Conservation (phyloP, 2,888 invertebrate genomes). For the Hydraecia micacea region DNA sequence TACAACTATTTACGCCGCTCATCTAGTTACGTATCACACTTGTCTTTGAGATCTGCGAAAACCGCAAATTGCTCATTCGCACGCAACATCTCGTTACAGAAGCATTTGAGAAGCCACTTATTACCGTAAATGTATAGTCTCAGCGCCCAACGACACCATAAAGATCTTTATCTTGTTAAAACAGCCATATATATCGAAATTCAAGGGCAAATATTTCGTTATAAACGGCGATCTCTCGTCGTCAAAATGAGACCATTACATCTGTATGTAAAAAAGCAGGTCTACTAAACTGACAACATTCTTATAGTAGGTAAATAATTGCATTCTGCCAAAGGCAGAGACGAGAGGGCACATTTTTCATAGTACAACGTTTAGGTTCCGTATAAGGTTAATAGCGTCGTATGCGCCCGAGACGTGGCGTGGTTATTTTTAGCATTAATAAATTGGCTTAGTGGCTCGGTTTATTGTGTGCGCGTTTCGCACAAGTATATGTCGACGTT, state of each 20-base stretch:
- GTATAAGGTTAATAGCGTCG: conserved; percentile 87
- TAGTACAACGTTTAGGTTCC: conserved; percentile 79
- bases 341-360: conserved; percentile 75
- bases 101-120: conserved; percentile 73
- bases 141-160: conserved; percentile 64
- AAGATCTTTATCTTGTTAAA: conserved; percentile 70
- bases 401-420: conserved; percentile 85
- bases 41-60: conserved; percentile 78
- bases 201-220: conserved; percentile 72
- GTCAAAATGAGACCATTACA: conserved; percentile 66
- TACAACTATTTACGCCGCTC: conserved; percentile 65
- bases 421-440: conserved; percentile 89
- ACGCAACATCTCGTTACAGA: conserved; percentile 78
- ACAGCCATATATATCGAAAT: conserved; percentile 68
- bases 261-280: conserved; percentile 71
- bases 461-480: conserved; percentile 87
- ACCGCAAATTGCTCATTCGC: conserved; percentile 83
- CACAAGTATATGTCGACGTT: conserved; percentile 79
- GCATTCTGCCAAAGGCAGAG: conserved; percentile 73
- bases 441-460: conserved; percentile 89
- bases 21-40: conserved; percentile 72
- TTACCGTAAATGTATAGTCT: conserved; percentile 69
- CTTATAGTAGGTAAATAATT: conserved; percentile 75
- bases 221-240: conserved; percentile 56
- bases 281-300: conserved; percentile 72